Percentiles rank a stretch among this genome's conserved stretches.
Conservation (phyloP, 2,888 invertebrate genomes). For the Epirrhoe alternata region DNA sequence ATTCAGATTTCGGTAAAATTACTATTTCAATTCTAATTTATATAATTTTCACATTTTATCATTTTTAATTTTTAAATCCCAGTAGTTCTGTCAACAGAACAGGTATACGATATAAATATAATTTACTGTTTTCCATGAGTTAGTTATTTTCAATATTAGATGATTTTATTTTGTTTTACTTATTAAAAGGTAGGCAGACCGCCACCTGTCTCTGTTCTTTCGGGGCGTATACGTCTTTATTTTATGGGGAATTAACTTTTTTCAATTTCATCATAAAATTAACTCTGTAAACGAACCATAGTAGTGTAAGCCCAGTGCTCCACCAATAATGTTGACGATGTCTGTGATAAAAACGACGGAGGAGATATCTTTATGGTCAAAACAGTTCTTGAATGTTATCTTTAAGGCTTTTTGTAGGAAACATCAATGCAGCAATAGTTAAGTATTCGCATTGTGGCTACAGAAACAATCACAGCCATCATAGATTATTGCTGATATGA, state of each 20-base stretch:
- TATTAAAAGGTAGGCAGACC: not conserved
- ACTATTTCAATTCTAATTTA: too few species aligned
- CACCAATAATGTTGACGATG: conserved; percentile 9
- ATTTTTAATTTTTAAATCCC: too few species aligned
- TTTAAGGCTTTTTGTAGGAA: conserved; percentile 6
- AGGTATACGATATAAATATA: too few species aligned
- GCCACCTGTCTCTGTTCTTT: conserved; percentile 14
- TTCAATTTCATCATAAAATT: conserved; percentile 11
- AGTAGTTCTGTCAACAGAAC: too few species aligned
- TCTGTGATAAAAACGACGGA: not conserved
- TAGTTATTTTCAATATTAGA: not conserved
- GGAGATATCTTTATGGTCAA: conserved; percentile 1
- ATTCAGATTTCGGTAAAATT: too few species aligned
- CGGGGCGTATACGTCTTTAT: conserved; percentile 6
- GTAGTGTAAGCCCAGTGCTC: conserved; percentile 16
- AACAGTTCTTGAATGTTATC: not conserved
- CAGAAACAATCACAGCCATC: conserved; percentile 2
- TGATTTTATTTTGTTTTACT: not conserved
- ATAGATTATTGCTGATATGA: conserved; percentile 7
- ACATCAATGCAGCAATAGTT: conserved; percentile 9
- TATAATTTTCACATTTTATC: too few species aligned
- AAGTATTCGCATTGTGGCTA: conserved; percentile 11
- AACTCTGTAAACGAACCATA: conserved; percentile 22
- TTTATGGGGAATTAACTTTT: conserved; percentile 16
- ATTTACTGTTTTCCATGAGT: not conserved